Base-by-base conservation (phyloP, 2,888 invertebrate genomes). In the Augochlorella aurata region DNA sequence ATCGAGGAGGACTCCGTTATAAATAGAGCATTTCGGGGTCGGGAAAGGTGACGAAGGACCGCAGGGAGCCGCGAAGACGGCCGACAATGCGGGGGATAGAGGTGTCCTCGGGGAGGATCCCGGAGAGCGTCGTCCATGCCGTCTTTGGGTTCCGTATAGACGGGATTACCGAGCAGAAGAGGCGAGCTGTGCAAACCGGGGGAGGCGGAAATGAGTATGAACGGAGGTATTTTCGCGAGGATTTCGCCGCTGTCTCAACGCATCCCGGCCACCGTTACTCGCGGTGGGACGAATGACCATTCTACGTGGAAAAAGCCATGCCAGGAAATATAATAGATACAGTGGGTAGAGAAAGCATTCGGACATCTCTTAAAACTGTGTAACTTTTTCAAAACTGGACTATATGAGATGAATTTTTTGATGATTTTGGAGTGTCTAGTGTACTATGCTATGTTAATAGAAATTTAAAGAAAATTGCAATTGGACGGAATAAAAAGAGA, bases 161-260 rank as follows among this genome's bases (percentile, higher is more conserved):
- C 54, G 73, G 88, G 87, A 87, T 87, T 87, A 87, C 79, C 47
- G 69, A 18, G 29, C 18, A 38, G 29, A 63, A 29, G 38, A 66
- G 69, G 49, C 67, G 49, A 12, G 73, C 54, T 61, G 68, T 44
- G 81, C 68, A 77, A 74, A 52, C 78, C 63, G 70, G 67, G 74
- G 84, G 70, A 76, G 50, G 75, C 75, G 81, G 81, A 83, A 86
- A 88, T 85, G 81, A 85, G 83, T 86, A 85, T 75, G 85, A 84
- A 86, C 83, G 85, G 50, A 80, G 82, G 83, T 81, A 83, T 86
- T 88, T 89, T 80, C 82, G 82, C 85, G 82, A 83, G 87, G 88
- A 88, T 88, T 85, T 88, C 73, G 66, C 44, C 67, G 77, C 77
- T 86, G 88, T 89, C 89, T 72, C 81, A 82, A 78, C 83, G 83